Percentiles rank a stretch among this genome's conserved stretches.
Conservation (phyloP, 2,888 invertebrate genomes). For the Callosobruchus maculatus region DNA sequence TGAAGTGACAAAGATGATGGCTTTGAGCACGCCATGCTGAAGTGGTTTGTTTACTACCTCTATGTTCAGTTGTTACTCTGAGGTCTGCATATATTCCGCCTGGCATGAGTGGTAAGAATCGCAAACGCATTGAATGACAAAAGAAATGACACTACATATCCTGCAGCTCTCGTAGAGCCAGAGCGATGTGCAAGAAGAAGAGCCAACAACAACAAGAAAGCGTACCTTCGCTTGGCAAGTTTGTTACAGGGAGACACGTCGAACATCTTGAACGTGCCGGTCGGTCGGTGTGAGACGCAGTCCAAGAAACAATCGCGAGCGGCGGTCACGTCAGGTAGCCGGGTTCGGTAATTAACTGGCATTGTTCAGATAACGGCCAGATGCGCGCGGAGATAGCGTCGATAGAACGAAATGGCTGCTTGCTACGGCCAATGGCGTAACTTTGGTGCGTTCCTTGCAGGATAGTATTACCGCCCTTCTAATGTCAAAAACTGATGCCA, state of each 20-base stretch:
- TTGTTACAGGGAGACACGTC: neutral
- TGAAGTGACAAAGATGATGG: no score
- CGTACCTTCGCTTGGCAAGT: neutral
- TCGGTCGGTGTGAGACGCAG: no score
- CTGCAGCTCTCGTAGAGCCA: neutral
- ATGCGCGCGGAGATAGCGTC: slow-evolving; percentile 10
- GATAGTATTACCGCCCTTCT: no score
- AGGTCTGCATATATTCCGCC: no score
- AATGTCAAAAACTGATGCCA: no score
- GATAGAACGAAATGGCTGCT: neutral
- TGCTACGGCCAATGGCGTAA: neutral
- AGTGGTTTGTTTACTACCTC: no score
- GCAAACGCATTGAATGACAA: no score
- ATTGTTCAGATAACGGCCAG: slow-evolving; percentile 40
- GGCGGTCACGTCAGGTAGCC: slow-evolving; percentile 34
- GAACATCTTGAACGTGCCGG: neutral
- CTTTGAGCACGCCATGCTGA: no score
- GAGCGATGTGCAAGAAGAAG: neutral
- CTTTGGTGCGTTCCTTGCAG: neutral
- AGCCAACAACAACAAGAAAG: neutral
- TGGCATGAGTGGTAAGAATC: no score
- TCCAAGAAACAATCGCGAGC: slow-evolving; percentile 38
- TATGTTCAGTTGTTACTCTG: no score
- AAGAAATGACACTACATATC: neutral
- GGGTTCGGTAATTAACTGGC: slow-evolving; percentile 45